phyloP scores from a whole-genome alignment of 2,888 invertebrate genomes.

The Drosophila mulleri region DNA sequence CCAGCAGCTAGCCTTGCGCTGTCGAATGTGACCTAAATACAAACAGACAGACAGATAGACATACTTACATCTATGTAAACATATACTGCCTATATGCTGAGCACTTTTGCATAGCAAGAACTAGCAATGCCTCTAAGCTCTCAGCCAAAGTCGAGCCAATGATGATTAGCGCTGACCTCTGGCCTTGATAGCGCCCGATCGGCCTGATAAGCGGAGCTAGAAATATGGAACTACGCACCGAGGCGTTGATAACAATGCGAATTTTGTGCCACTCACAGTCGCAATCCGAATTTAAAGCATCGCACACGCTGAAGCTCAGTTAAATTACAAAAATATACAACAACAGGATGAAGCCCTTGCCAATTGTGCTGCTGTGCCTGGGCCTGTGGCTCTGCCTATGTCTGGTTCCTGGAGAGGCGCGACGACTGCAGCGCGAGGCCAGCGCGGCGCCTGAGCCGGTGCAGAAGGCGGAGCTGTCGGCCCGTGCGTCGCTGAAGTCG shows the following conservation, averaged over 20 bases:
- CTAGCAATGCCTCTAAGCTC: not conserved
- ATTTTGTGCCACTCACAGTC: slow-evolving; percentile 33
- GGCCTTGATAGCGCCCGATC: slow-evolving; percentile 44
- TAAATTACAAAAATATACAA: not conserved
- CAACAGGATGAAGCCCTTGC: slow-evolving; percentile 18
- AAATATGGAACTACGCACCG: slow-evolving; percentile 33
- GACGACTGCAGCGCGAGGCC: slow-evolving; percentile 40
- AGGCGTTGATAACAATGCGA: slow-evolving; percentile 21
- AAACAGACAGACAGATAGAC: not conserved
- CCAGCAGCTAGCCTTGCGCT: slow-evolving; percentile 8
- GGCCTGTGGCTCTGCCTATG: slow-evolving; percentile 25
- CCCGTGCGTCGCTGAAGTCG: not conserved
- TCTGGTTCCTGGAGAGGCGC: not conserved
- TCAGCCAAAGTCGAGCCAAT: slow-evolving; percentile 9
- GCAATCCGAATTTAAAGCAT: slow-evolving; percentile 26
- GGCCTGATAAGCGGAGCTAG: slow-evolving; percentile 11
- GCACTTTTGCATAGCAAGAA: not conserved
- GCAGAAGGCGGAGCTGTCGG: not conserved
- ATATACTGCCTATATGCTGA: not conserved
- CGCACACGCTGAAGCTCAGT: slow-evolving; percentile 31
- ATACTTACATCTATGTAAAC: not conserved
- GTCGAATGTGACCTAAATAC: slow-evolving; percentile 10
- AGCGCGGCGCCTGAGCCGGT: slow-evolving; percentile 22
- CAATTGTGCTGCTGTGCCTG: slow-evolving; percentile 16
- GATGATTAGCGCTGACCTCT: slow-evolving; percentile 45